A percentile compares a stretch with the other conserved stretches of the same genome.
These are phyloP conservation scores for Leucozona laternaria DNA, from an alignment of 2,888 invertebrate genomes.

Conservation along the genomic window DNA sequence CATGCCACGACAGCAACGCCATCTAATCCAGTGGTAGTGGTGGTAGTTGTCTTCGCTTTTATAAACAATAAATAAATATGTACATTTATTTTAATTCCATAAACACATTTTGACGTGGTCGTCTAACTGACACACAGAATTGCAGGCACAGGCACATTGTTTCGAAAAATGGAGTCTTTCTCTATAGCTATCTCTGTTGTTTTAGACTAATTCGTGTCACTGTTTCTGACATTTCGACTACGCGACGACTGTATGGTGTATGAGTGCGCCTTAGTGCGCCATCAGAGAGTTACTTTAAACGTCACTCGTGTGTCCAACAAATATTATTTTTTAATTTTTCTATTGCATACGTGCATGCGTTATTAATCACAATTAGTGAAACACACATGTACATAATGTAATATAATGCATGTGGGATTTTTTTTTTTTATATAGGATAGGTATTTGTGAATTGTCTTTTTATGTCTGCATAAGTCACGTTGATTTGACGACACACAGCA, in stretches of 20 bases:
- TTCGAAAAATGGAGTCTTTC: neutral
- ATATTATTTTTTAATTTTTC: neutral
- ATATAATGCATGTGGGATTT: slow-evolving; percentile 57
- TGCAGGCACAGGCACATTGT: neutral
- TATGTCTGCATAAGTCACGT: slow-evolving; percentile 2
- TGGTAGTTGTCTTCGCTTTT: slow-evolving; percentile 35
- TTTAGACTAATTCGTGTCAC: slow-evolving; percentile 71
- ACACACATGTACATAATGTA: slow-evolving; percentile 15
- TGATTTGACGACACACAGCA: slow-evolving; percentile 19
- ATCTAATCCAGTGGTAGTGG: neutral
- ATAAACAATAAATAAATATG: slow-evolving; percentile 21
- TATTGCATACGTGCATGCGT: slow-evolving; percentile 48
- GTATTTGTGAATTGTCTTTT: slow-evolving; percentile 3
- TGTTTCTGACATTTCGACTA: slow-evolving; percentile 61
- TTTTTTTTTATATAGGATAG: neutral
- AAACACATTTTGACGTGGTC: slow-evolving; percentile 50
- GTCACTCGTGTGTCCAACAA: slow-evolving; percentile 22
- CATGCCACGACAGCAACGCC: slow-evolving; percentile 8
- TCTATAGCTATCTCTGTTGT: slow-evolving; percentile 53
- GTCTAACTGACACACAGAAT: slow-evolving; percentile 39
- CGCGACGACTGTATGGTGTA: slow-evolving; percentile 13
- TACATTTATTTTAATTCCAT: slow-evolving; percentile 30
- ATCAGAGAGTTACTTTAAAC: slow-evolving; percentile 14
- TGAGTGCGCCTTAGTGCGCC: slow-evolving; percentile 25
- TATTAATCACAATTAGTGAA: slow-evolving; percentile 72